Conservation (phyloP, 2,797 vertebrate genomes). For the Myioborus miniatus region DNA sequence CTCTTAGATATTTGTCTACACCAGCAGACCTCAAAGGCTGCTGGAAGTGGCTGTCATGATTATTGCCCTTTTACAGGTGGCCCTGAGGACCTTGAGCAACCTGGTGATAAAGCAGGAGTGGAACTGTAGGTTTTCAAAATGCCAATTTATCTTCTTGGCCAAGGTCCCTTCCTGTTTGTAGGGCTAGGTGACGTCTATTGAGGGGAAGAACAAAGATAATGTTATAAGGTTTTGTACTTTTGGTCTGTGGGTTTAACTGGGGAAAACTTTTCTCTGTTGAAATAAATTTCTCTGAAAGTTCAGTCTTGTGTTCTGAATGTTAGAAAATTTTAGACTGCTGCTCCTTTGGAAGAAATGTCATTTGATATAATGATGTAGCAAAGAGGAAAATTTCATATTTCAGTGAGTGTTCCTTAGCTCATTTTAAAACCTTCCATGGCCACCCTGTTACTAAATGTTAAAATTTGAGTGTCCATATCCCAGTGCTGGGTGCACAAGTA, state of each 20-base stretch:
- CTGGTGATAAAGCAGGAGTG: neutral
- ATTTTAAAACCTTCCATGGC: neutral
- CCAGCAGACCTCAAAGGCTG: neutral
- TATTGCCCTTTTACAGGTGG: neutral
- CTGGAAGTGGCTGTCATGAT: neutral
- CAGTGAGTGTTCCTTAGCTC: neutral
- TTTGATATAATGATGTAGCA: neutral
- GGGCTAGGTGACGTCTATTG: conserved; percentile 3
- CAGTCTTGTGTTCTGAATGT: neutral
- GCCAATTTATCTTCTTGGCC: neutral
- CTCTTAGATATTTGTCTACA: neutral
- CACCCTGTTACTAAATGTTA: neutral
- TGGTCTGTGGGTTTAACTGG: neutral
- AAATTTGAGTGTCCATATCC: neutral
- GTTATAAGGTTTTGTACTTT: neutral
- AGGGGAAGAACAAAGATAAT: neutral
- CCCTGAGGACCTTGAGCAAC: neutral
- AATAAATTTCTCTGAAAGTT: neutral
- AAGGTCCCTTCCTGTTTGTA: neutral
- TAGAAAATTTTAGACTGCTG: neutral
- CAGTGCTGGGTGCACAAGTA: neutral
- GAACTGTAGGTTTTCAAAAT: conserved; percentile 6
- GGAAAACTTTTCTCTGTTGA: neutral
- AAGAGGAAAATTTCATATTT: neutral
- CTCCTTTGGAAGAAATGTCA: neutral